phyloP scores from a whole-genome alignment of 2,888 invertebrate genomes.

The Eupithecia pulchellata region DNA sequence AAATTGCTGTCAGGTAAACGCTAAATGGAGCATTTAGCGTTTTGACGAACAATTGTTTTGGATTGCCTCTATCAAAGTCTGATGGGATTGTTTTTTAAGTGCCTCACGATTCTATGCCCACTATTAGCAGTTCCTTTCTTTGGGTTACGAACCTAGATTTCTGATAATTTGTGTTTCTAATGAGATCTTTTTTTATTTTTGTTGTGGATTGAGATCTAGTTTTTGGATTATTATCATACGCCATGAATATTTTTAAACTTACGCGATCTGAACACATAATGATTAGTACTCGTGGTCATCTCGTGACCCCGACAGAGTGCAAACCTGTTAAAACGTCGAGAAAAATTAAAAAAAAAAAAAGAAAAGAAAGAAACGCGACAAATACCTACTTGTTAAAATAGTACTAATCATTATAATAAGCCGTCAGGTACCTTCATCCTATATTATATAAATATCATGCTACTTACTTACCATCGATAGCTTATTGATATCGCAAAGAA shows the following conservation, averaged over 20 bases:
- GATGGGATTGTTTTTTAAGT: conserved; percentile 59
- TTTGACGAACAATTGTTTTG: conserved; percentile 54
- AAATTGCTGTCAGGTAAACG: conserved; percentile 48
- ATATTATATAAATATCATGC: too few species aligned
- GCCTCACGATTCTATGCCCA: conserved; percentile 48
- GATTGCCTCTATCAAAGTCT: conserved; percentile 55
- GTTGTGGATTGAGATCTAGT: background rate
- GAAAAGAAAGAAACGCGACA: too few species aligned
- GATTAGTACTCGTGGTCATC: too few species aligned
- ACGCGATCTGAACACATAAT: too few species aligned
- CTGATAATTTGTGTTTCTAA: background rate
- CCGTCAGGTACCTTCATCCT: too few species aligned
- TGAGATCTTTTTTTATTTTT: background rate
- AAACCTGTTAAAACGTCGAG: too few species aligned
- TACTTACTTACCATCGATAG: conserved; percentile 27
- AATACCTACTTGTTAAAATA: too few species aligned
- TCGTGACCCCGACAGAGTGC: too few species aligned
- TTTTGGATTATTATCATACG: background rate
- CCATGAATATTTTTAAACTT: too few species aligned
- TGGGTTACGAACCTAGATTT: background rate
- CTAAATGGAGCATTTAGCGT: conserved; percentile 51
- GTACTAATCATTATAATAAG: too few species aligned
- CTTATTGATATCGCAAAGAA: conserved; percentile 56
- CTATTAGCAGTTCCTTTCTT: background rate
- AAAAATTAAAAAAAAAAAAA: too few species aligned